Evolutionary conservation across 2,888 invertebrate species (phyloP).

Genomic region (Tetramorium bicarinatum): DNA sequence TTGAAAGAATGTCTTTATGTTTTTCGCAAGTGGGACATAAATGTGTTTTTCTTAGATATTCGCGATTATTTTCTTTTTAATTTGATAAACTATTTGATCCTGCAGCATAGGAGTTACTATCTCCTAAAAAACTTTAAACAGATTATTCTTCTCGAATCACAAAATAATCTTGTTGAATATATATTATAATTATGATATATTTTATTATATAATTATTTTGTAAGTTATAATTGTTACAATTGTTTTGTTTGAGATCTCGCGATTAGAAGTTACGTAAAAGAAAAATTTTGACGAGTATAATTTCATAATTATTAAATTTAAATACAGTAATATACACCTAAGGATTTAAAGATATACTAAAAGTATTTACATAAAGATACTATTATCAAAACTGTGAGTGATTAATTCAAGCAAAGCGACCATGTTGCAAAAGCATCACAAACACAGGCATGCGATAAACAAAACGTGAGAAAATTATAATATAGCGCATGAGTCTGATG

Average conservation of each 20-base stretch:
- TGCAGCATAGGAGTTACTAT: slow-evolving; percentile 5
- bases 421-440: slow-evolving; percentile 66
- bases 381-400: slow-evolving; percentile 17
- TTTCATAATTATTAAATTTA: not conserved
- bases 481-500: slow-evolving; percentile 49
- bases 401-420: slow-evolving; percentile 66
- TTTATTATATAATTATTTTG: slow-evolving; percentile 16
- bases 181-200: slow-evolving; percentile 22
- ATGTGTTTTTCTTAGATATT: slow-evolving; percentile 12
- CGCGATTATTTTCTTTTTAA: not conserved
- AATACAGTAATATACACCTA: not conserved
- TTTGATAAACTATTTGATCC: not conserved
- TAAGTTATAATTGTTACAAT: slow-evolving; percentile 6
- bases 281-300: not conserved
- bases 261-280: slow-evolving; percentile 6
- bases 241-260: not conserved
- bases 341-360: not conserved
- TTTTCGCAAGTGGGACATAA: slow-evolving; percentile 18
- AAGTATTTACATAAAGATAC: slow-evolving; percentile 2
- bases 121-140: slow-evolving; percentile 16
- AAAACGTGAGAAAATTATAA: slow-evolving; percentile 50
- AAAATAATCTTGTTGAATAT: slow-evolving; percentile 21
- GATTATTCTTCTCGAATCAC: not conserved
- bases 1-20: not conserved
- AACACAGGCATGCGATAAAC: slow-evolving; percentile 62